Conservation (phyloP, 2,113 vertebrate genomes). For the Neofelis nebulosa region DNA sequence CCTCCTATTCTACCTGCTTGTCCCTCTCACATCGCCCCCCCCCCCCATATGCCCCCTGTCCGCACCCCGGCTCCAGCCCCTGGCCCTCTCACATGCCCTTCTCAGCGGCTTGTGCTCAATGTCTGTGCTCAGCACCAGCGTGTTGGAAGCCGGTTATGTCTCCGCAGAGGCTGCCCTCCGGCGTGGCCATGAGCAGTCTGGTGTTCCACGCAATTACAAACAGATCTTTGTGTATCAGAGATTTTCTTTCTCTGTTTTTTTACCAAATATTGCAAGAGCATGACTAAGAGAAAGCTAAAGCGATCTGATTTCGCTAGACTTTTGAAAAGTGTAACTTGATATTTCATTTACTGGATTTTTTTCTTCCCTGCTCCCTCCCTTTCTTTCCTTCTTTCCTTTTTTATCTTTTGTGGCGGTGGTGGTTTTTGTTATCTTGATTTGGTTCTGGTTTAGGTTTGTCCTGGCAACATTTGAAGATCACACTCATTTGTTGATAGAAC, state of each 20-base stretch:
- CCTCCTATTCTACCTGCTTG: neutral
- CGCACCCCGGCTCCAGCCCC: rapidly evolving
- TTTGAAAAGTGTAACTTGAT: neutral
- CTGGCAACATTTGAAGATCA: neutral
- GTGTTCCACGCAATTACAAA: neutral
- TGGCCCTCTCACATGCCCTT: neutral
- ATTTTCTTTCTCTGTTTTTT: neutral
- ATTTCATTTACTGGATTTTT: neutral
- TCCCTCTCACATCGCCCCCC: rapidly evolving
- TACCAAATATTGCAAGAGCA: neutral
- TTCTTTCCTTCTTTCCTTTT: neutral
- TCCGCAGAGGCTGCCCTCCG: neutral
- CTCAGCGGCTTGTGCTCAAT: neutral
- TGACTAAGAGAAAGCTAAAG: neutral
- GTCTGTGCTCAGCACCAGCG: neutral
- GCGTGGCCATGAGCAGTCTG: too few species aligned
- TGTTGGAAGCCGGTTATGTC: neutral
- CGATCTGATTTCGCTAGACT: neutral
- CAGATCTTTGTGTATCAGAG: neutral
- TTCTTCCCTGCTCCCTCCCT: neutral
- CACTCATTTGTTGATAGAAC: neutral
- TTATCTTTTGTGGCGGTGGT: neutral
- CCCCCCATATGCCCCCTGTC: neutral
- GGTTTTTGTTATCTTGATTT: neutral
- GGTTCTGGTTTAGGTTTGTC: neutral